Conservation (phyloP, 2,797 vertebrate species). For the Saxicola maurus region DNA sequence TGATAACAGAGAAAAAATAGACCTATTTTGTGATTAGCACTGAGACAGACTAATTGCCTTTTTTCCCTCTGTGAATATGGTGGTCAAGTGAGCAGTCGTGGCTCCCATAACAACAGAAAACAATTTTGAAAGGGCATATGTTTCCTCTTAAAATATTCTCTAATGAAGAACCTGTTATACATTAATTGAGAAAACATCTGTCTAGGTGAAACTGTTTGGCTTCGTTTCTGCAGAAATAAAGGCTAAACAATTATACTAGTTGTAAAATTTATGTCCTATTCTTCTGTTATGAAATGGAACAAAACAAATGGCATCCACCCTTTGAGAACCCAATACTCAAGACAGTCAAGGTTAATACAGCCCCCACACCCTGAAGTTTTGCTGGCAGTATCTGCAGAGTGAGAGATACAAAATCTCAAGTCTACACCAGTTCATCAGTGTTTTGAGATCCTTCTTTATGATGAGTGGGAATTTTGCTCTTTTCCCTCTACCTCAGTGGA, state of each 20-base stretch:
- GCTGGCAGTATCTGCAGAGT: not conserved
- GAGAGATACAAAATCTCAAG: not conserved
- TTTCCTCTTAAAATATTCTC: not conserved
- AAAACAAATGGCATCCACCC: not conserved
- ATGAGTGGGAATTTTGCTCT: not conserved
- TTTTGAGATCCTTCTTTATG: not conserved
- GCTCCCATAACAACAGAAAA: not conserved
- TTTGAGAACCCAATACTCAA: not conserved
- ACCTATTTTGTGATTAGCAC: not conserved
- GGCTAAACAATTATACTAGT: not conserved
- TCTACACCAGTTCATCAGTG: not conserved
- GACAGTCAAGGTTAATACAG: not conserved
- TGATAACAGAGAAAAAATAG: not conserved
- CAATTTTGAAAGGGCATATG: not conserved
- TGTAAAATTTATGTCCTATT: not conserved
- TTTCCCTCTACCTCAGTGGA: rapidly evolving
- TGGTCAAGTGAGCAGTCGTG: not conserved
- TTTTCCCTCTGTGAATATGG: not conserved
- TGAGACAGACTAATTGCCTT: not conserved
- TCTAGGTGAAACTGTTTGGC: not conserved
- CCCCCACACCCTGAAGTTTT: not conserved
- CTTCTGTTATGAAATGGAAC: not conserved
- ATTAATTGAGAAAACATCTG: not conserved
- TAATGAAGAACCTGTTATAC: not conserved
- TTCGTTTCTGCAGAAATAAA: not conserved